Percentiles rank a stretch among this genome's conserved stretches.
These are phyloP conservation scores for Hartigia nigra DNA, from an alignment of 2,888 invertebrate genomes.

Conservation along the genomic window DNA sequence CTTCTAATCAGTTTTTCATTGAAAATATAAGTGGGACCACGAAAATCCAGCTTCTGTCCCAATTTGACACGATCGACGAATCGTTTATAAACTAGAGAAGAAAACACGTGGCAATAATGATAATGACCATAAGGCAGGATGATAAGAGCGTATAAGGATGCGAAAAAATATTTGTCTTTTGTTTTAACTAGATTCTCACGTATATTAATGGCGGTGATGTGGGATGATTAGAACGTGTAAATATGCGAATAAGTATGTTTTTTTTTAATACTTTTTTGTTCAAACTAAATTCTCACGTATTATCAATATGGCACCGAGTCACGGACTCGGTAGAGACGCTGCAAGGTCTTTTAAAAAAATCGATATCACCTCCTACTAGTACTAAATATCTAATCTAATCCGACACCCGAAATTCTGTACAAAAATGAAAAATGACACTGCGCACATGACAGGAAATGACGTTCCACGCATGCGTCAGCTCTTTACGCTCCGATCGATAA, in stretches of 20 bases:
- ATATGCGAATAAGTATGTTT: too few relatives aligned
- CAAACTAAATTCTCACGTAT: too few relatives aligned
- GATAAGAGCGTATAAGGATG: neutral
- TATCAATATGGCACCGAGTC: neutral
- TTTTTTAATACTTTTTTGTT: too few relatives aligned
- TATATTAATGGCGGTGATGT: too few relatives aligned
- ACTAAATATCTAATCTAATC: neutral
- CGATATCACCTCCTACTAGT: neutral
- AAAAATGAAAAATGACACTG: neutral
- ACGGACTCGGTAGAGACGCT: neutral
- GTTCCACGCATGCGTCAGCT: neutral
- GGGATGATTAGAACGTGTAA: too few relatives aligned
- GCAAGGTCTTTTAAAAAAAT: neutral
- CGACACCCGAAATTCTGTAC: neutral
- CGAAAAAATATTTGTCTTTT: neutral
- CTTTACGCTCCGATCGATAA: neutral
- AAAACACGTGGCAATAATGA: neutral
- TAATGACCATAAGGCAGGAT: neutral
- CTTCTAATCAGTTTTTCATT: neutral
- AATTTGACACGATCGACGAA: neutral
- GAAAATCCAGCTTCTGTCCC: neutral
- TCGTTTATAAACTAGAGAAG: neutral
- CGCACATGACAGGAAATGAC: neutral
- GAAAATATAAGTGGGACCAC: neutral
- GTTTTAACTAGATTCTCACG: too few relatives aligned